Base-by-base conservation (phyloP, 2,797 vertebrate genomes). In the Pseudomugil gertrudae region DNA sequence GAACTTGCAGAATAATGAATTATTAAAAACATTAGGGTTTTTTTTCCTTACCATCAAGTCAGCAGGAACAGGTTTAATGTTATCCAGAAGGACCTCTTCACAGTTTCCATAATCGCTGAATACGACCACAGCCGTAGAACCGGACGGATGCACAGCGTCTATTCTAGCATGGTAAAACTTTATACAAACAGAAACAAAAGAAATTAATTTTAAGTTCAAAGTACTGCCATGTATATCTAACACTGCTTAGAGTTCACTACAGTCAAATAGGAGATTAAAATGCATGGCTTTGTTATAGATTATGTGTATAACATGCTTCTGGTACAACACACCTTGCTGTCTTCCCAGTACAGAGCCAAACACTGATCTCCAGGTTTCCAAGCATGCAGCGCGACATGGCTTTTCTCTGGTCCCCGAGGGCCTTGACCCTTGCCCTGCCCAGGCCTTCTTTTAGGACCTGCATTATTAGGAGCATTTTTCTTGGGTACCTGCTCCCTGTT, bases 21-120 rank as follows among this genome's bases (percentile, higher is more conserved):
- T 50, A 23, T 50, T 3, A 52, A 27, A 9, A 45, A 54, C 1
- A 9, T 27, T 43, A 27, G 0, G 5, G 38, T 26, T 32, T 11
- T 52, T 63, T 58, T 76, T 88, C 87, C 96, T 91, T 94, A 99
- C 98, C 96, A 96, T 93, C 10, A 90, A 83, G 69, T 97, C 96
- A 87, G 94, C 91, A 74, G 95, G 87, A 85, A 96, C 74, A 63
- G 97, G 95, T 83, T 94, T 96, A 90, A 99, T 96, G 94, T 97
- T 98, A 87, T 96, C 95, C 81, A 99, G 94, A 77, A 99, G 95
- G 67, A 99, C 96, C 83, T 99, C 98, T 94, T 99, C 98, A 45
- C 98, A 99, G 93, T 99, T 99, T 72, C 98, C 98, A 72, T 98
- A 99, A 80, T 98, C 98, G 66, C 95, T 94, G 88, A 99, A 99